Conservation (phyloP, 2,888 invertebrate genomes). For the Brachyptera putata region DNA sequence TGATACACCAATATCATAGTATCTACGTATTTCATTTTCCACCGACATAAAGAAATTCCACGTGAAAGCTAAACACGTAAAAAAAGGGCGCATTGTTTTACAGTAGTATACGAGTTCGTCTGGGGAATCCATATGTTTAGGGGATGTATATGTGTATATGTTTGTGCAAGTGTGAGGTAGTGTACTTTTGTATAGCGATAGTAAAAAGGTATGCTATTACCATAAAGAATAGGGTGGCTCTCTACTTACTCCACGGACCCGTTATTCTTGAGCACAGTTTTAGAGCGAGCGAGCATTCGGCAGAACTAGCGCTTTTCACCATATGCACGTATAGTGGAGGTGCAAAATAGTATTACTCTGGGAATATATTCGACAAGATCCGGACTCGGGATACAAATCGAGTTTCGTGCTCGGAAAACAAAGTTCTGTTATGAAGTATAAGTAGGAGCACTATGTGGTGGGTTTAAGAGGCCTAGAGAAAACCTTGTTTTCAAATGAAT, state of each 20-base stretch:
- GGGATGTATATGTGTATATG: not conserved
- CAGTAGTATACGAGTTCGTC: not conserved
- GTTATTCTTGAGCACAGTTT: not conserved
- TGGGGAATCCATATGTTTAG: not conserved
- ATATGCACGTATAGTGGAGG: constrained; percentile 5
- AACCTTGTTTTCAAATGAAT: too few relatives aligned
- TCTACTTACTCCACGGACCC: constrained; percentile 9
- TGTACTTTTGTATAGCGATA: not conserved
- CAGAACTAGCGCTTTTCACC: not conserved
- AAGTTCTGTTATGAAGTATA: not conserved
- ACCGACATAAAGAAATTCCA: too few relatives aligned
- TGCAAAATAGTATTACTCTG: constrained; percentile 18
- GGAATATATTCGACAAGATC: constrained; percentile 9
- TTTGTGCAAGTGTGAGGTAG: constrained; percentile 5
- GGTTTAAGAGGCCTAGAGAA: too few relatives aligned
- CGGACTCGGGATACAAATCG: constrained; percentile 10
- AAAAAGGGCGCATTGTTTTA: constrained; percentile 1
- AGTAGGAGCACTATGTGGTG: not conserved
- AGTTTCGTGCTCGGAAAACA: constrained; percentile 11
- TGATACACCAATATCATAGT: too few relatives aligned
- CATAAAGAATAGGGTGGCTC: constrained; percentile 14
- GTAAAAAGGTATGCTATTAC: constrained; percentile 17
- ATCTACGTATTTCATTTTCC: too few relatives aligned
- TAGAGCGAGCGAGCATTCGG: not conserved
- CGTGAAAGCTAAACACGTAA: not conserved